phyloP scores from a whole-genome alignment of 2,113 vertebrate genomes.

The Melanostigma gelatinosum region DNA sequence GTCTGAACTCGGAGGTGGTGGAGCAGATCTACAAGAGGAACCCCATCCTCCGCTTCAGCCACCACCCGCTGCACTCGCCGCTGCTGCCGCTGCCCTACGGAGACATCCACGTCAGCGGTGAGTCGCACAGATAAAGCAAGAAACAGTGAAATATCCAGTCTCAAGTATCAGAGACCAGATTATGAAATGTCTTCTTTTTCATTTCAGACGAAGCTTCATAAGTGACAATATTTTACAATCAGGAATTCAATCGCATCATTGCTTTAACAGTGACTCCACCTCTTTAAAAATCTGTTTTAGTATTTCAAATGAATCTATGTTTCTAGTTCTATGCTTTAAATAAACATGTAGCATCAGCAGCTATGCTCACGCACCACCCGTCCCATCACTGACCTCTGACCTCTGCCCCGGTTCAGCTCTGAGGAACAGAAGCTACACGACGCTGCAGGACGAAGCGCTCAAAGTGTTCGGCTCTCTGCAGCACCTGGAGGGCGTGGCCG shows the following conservation, averaged over 20 bases:
- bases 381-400: background rate
- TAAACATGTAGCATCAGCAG: background rate
- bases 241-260: too few relatives aligned
- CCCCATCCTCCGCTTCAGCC: conserved; percentile 95
- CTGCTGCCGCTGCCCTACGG: conserved; percentile 96
- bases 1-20: conserved; percentile 93
- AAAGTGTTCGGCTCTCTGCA: conserved; percentile 94
- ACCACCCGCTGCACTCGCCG: conserved; percentile 92
- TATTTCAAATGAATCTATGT: too few relatives aligned
- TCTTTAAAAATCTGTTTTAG: too few relatives aligned
- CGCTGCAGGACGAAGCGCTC: conserved; percentile 94
- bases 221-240: too few relatives aligned
- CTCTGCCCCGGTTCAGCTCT: conserved; percentile 74
- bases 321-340: too few relatives aligned
- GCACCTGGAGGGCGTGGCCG: conserved; percentile 91
- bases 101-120: conserved; percentile 89
- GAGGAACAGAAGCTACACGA: conserved; percentile 90
- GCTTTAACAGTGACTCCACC: too few relatives aligned
- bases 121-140: conserved; percentile 47
- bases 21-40: conserved; percentile 98
- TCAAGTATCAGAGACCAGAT: too few relatives aligned
- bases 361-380: too few relatives aligned
- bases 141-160: background rate
- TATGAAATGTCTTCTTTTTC: too few relatives aligned
- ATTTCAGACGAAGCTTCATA: too few relatives aligned